Percentiles rank a stretch among this genome's conserved stretches.
Conservation (phyloP, 2,888 invertebrate species). For the Physocephala rufipes region DNA sequence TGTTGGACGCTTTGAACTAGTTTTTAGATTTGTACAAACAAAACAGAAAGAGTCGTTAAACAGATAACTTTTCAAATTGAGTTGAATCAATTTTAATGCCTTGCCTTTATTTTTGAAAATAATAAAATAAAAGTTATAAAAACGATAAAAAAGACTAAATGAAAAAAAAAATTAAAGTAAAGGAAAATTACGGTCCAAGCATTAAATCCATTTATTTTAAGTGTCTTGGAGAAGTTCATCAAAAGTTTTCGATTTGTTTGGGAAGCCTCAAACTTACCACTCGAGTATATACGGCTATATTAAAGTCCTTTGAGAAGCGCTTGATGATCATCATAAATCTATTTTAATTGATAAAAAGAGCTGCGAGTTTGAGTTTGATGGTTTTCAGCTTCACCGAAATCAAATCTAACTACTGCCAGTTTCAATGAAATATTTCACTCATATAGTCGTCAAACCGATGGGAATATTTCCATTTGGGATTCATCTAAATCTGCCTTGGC, state of each 20-base stretch:
- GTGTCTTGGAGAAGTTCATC: conserved; percentile 25
- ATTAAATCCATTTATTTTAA: conserved; percentile 27
- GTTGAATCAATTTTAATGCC: conserved; percentile 36
- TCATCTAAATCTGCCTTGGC: too few relatives aligned
- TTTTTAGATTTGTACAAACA: conserved; percentile 32
- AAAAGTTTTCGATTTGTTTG: conserved; percentile 25
- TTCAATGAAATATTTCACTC: too few relatives aligned
- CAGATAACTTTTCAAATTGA: conserved; percentile 37
- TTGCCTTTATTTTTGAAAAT: conserved; percentile 18
- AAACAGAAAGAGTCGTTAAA: conserved; percentile 37
- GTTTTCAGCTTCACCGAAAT: too few relatives aligned
- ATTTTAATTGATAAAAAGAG: too few relatives aligned
- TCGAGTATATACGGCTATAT: background rate
- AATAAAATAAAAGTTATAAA: too few relatives aligned
- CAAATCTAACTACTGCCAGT: too few relatives aligned
- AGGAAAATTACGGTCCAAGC: background rate
- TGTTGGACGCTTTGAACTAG: conserved; percentile 7
- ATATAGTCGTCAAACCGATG: too few relatives aligned
- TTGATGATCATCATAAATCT: too few relatives aligned
- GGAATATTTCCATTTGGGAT: too few relatives aligned
- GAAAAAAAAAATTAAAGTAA: background rate
- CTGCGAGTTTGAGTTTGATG: conserved; percentile 15
- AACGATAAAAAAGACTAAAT: conserved; percentile 8
- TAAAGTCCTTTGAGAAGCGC: background rate
- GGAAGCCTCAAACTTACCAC: conserved; percentile 14